These are phyloP conservation scores for Aradus depressus DNA, from an alignment of 2,888 invertebrate genomes.

Conservation along the genomic window DNA sequence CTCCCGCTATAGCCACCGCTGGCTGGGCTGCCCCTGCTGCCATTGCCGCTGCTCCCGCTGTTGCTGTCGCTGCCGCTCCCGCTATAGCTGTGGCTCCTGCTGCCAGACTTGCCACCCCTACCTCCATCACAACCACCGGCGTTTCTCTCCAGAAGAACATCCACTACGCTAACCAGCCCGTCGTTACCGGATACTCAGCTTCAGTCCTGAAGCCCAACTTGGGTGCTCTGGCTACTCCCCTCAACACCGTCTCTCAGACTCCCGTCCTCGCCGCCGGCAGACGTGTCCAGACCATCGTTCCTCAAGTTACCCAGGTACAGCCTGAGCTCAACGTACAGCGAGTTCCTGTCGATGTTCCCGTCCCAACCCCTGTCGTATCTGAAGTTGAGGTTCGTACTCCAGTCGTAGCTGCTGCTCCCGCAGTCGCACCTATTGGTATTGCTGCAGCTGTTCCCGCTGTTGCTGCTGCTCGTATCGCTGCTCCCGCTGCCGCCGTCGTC, in stretches of 20 bases:
- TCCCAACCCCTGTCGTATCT: conserved; percentile 31
- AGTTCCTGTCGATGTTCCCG: conserved; percentile 32
- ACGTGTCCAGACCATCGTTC: conserved; percentile 35
- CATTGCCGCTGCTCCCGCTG: conserved; percentile 19
- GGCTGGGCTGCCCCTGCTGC: conserved; percentile 31
- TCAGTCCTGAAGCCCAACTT: conserved; percentile 35
- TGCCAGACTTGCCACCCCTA: conserved; percentile 21
- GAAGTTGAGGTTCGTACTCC: conserved; percentile 33
- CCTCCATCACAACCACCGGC: conserved; percentile 30
- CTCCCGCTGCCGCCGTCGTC: conserved; percentile 12
- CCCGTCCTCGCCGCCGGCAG: conserved; percentile 35
- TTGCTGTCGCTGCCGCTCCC: conserved; percentile 33
- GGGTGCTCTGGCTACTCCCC: conserved; percentile 31
- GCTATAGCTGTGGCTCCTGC: conserved; percentile 24
- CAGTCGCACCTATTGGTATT: conserved; percentile 29
- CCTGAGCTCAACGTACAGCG: conserved; percentile 35
- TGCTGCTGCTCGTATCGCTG: conserved; percentile 34
- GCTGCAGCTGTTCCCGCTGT: conserved; percentile 31
- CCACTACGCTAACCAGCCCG: conserved; percentile 35
- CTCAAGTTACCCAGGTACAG: conserved; percentile 35
- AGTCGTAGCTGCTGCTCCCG: conserved; percentile 29
- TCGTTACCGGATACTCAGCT: conserved; percentile 35
- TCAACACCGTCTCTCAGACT: conserved; percentile 32
- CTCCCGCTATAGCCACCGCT: conserved; percentile 30
- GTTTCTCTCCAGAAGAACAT: conserved; percentile 33